Conservation (phyloP, 2,113 vertebrate genomes). For the Neofelis nebulosa region DNA sequence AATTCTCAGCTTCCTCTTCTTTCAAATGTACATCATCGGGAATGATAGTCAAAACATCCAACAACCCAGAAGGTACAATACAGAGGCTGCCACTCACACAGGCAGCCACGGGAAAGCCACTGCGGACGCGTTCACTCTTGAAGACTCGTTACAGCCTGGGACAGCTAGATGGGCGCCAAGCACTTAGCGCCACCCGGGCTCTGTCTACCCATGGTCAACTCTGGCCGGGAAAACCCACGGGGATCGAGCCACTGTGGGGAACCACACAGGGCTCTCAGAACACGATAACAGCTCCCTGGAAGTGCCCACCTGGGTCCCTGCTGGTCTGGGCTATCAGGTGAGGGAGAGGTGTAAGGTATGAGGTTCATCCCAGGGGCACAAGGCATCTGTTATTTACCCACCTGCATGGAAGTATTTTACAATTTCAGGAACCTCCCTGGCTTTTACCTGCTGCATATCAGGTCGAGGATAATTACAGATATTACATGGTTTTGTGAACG, state of each 20-base stretch:
- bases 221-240: not conserved
- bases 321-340: not conserved
- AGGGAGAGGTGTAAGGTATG: not conserved
- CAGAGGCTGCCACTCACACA: not conserved
- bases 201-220: not conserved
- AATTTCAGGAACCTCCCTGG: not conserved
- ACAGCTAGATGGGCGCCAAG: not conserved
- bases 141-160: not conserved
- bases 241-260: not conserved
- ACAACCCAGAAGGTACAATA: not conserved
- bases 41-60: not conserved
- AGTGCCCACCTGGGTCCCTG: not conserved
- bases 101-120: no score
- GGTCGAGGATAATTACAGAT: not conserved
- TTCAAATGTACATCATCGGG: not conserved
- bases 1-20: conserved; percentile 28
- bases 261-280: not conserved
- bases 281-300: not conserved
- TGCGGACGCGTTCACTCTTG: not conserved
- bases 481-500: not conserved
- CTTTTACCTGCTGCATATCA: not conserved
- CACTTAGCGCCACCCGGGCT: not conserved
- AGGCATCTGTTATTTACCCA: not conserved
- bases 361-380: not conserved
- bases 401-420: not conserved